These are phyloP conservation scores for Vulpes vulpes DNA, from an alignment of 2,113 vertebrate species.

Conservation along the genomic window DNA sequence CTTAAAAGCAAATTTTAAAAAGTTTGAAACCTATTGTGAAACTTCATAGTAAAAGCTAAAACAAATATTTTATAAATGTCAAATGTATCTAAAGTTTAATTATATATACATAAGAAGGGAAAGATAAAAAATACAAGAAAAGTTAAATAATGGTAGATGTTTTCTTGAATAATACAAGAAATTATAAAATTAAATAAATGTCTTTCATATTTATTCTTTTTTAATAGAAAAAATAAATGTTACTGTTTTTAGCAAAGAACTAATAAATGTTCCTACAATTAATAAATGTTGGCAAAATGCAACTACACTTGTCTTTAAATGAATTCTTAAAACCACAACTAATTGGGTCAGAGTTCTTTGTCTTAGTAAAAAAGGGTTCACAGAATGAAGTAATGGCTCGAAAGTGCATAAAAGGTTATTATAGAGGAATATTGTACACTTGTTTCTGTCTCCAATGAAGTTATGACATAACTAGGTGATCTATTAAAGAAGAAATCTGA, in stretches of 20 bases:
- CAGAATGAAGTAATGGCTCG: not conserved
- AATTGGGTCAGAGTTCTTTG: not conserved
- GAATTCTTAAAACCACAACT: not conserved
- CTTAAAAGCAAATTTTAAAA: constrained; percentile 46
- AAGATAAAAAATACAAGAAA: constrained; percentile 55
- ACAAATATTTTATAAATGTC: constrained; percentile 62
- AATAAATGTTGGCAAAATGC: not conserved
- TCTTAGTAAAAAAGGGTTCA: not conserved
- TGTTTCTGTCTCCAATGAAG: not conserved
- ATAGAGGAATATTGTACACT: not conserved
- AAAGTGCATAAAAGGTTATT: not conserved
- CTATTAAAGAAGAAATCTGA: not conserved
- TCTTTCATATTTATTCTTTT: not conserved
- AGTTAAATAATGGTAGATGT: not conserved
- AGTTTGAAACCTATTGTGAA: constrained; percentile 42
- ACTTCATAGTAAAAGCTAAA: constrained; percentile 46
- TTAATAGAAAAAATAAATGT: not conserved
- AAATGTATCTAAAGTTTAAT: constrained; percentile 55
- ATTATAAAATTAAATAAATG: constrained; percentile 42
- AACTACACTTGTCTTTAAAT: not conserved
- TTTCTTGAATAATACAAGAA: not conserved
- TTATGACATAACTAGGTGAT: not conserved
- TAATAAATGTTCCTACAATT: not conserved
- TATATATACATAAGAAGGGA: constrained; percentile 45
- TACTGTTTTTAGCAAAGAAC: not conserved